These are phyloP conservation scores for Penaeus japonicus DNA, from an alignment of 1,140 invertebrate species.

Conservation along the genomic window DNA sequence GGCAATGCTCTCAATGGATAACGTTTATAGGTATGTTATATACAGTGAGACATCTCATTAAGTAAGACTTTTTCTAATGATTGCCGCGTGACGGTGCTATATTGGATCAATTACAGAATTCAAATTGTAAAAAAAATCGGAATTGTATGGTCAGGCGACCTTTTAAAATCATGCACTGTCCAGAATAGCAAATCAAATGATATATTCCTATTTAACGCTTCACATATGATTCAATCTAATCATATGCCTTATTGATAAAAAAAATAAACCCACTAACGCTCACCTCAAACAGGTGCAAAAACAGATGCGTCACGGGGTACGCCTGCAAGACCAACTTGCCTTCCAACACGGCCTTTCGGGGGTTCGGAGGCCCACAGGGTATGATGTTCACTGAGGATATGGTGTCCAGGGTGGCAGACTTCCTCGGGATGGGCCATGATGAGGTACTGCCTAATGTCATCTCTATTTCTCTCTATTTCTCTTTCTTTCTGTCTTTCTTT, in stretches of 20 bases:
- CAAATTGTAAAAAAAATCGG: no score
- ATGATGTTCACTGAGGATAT: constrained; percentile 86
- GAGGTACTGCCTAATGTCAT: constrained; percentile 20
- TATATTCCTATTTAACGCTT: no score
- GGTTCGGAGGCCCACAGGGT: constrained; percentile 88
- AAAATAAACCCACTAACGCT: no score
- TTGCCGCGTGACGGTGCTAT: background rate
- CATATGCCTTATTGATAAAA: no score
- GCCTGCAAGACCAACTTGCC: constrained; percentile 85
- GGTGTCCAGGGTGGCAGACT: constrained; percentile 78
- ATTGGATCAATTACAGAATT: no score
- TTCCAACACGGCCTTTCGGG: constrained; percentile 89
- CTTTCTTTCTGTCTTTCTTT: no score
- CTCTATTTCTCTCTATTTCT: no score
- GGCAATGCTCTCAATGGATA: constrained; percentile 36
- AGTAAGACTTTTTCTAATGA: background rate
- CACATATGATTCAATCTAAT: no score
- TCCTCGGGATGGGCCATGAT: constrained; percentile 66
- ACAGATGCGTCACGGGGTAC: constrained; percentile 67
- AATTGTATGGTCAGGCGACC: no score
- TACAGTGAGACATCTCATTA: background rate
- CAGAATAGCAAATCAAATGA: no score
- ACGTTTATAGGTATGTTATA: constrained; percentile 34
- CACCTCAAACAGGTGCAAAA: background rate
- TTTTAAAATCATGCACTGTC: no score